These are phyloP conservation scores for Hydrophis major DNA, from an alignment of 2,797 vertebrate genomes.

Conservation along the genomic window DNA sequence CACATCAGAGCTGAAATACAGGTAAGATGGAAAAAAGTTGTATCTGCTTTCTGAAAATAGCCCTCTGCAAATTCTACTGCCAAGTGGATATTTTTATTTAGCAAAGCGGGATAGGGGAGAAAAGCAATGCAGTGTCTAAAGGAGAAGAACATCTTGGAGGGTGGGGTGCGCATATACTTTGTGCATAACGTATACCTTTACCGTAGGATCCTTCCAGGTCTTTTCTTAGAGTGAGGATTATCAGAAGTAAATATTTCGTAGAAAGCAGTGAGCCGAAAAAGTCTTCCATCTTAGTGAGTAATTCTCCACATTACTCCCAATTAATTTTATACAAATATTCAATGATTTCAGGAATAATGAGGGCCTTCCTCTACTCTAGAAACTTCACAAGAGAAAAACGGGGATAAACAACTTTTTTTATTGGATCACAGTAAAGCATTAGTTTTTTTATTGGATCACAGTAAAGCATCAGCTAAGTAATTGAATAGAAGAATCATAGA, in stretches of 20 bases:
- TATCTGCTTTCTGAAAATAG: neutral
- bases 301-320: neutral
- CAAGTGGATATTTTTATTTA: neutral
- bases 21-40: neutral
- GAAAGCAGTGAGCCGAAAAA: neutral
- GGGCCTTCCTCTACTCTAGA: neutral
- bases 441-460: neutral
- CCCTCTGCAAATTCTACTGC: neutral
- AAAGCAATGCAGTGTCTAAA: neutral
- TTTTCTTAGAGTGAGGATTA: neutral
- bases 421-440: neutral
- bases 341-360: neutral
- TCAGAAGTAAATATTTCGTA: neutral
- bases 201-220: too few relatives aligned
- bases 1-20: neutral
- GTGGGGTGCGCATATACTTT: too few relatives aligned
- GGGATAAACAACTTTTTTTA: neutral
- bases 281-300: neutral
- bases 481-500: neutral
- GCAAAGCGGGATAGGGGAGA: neutral
- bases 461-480: neutral
- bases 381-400: neutral
- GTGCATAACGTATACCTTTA: too few relatives aligned
- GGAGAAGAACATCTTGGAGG: too few relatives aligned
- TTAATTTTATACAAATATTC: neutral